These are phyloP conservation scores for Ictalurus punctatus DNA, from an alignment of 2,113 vertebrate genomes.

Conservation along the genomic window DNA sequence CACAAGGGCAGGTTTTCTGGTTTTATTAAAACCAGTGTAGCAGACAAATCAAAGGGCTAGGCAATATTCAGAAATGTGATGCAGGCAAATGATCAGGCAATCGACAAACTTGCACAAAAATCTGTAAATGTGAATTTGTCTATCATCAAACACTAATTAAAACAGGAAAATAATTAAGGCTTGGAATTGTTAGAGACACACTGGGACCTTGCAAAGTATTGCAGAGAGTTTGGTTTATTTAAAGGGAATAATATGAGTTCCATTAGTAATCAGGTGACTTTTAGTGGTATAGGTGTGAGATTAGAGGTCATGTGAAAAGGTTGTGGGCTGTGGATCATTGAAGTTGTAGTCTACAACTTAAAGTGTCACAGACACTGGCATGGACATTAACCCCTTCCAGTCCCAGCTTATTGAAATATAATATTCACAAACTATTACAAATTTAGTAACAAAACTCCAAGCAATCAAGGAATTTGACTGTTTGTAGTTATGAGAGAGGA, in stretches of 20 bases:
- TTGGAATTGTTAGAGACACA: neutral
- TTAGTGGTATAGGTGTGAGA: neutral
- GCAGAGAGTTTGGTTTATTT: neutral
- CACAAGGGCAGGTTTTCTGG: neutral
- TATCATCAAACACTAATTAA: neutral
- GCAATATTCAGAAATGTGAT: neutral
- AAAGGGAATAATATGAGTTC: neutral
- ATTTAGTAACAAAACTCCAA: neutral
- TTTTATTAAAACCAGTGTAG: neutral
- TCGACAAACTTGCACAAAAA: neutral
- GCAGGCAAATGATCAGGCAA: neutral
- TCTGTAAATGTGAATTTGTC: neutral
- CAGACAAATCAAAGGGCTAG: neutral
- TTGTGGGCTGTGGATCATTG: neutral
- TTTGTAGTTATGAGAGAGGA: neutral
- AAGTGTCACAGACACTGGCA: neutral
- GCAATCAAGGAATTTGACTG: neutral
- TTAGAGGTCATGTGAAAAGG: neutral
- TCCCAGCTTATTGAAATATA: neutral
- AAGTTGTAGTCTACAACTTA: neutral
- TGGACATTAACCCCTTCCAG: neutral
- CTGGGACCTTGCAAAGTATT: neutral
- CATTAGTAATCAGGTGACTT: neutral
- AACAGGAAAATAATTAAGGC: neutral
- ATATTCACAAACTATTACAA: neutral